These are phyloP conservation scores for Pemphredon lugubris DNA, from an alignment of 2,888 invertebrate genomes.

Conservation along the genomic window DNA sequence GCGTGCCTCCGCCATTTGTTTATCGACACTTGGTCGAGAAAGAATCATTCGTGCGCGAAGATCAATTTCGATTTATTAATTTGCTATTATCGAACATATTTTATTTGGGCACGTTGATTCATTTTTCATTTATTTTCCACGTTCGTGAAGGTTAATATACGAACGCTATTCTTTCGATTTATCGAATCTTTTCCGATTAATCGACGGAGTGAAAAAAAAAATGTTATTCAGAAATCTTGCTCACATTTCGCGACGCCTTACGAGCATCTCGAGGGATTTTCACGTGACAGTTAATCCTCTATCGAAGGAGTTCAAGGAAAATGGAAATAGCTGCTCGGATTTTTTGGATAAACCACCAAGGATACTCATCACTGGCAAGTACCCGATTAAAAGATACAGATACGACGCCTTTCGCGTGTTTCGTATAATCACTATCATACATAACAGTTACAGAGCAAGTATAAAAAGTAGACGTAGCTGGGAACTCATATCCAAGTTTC, in stretches of 20 bases:
- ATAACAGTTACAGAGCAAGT: too few species aligned
- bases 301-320: conserved; percentile 23
- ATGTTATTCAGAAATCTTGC: conserved; percentile 44
- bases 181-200: neutral
- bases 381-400: neutral
- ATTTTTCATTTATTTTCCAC: too few species aligned
- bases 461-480: too few species aligned
- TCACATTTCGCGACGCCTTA: conserved; percentile 3
- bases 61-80: too few species aligned
- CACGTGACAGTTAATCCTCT: conserved; percentile 7
- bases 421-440: too few species aligned
- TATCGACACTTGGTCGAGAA: conserved; percentile 37
- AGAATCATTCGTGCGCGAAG: conserved; percentile 11
- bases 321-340: conserved; percentile 13
- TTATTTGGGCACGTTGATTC: too few species aligned
- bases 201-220: too few species aligned
- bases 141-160: too few species aligned
- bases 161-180: neutral
- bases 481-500: too few species aligned
- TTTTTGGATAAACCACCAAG: conserved; percentile 80
- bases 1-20: conserved; percentile 60
- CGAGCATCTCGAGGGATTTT: conserved; percentile 6
- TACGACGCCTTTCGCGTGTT: too few species aligned
- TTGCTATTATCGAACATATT: neutral
- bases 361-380: conserved; percentile 84